These are phyloP conservation scores for Crossocerus cetratus DNA, from an alignment of 2,888 invertebrate genomes.

Conservation along the genomic window DNA sequence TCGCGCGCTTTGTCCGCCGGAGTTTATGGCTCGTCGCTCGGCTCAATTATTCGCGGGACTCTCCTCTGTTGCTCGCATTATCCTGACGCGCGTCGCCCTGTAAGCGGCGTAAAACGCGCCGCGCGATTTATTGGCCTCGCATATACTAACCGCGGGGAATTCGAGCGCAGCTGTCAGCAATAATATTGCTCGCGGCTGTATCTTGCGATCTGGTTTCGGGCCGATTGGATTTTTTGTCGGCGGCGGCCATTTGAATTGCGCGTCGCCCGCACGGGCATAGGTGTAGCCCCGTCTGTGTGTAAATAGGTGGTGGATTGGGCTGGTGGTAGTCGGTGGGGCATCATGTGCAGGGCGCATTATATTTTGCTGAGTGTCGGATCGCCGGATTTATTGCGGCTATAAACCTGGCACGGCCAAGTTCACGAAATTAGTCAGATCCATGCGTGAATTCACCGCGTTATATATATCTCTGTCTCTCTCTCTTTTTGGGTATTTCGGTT, in stretches of 20 bases:
- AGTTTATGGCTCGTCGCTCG: neutral
- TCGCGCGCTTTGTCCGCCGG: neutral
- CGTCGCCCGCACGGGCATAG: neutral
- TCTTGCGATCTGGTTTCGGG: constrained; percentile 3
- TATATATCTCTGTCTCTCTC: neutral
- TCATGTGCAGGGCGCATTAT: constrained; percentile 11
- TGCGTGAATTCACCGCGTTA: constrained; percentile 11
- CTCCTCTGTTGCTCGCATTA: constrained; percentile 4
- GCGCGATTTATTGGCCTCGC: constrained; percentile 37
- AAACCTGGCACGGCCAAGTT: constrained; percentile 43
- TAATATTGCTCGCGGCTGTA: constrained; percentile 23
- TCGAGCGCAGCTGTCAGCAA: constrained; percentile 32
- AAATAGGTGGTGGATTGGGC: neutral
- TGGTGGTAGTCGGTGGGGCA: neutral
- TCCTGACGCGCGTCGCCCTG: constrained; percentile 27
- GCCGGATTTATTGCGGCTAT: constrained; percentile 39
- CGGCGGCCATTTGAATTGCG: neutral
- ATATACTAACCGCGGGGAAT: constrained; percentile 21
- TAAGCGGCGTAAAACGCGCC: constrained; percentile 33
- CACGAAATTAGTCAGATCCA: constrained; percentile 42
- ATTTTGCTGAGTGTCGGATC: constrained; percentile 23
- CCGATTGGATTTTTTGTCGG: constrained; percentile 20
- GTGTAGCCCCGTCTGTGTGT: neutral
- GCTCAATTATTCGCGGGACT: constrained; percentile 30
- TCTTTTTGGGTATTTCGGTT: neutral